Conservation (phyloP, 2,888 invertebrate species). For the Ichneumoninae sp. region DNA sequence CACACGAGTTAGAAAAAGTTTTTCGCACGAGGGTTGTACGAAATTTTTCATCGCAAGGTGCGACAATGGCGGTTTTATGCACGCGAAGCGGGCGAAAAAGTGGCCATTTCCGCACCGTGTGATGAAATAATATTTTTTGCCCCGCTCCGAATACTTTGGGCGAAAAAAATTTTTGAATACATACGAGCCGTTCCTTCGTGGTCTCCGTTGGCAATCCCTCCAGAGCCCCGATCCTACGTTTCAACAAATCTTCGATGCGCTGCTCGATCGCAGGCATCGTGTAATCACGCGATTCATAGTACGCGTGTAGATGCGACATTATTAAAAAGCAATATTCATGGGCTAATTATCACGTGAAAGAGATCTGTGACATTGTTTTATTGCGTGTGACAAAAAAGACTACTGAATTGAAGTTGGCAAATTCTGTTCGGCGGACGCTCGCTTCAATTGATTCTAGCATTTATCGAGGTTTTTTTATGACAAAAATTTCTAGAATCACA, state of each 20-base stretch:
- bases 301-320: slow-evolving; percentile 55
- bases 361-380: slow-evolving; percentile 13
- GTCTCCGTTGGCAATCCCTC: slow-evolving; percentile 72
- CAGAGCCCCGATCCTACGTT: slow-evolving; percentile 72
- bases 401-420: background rate
- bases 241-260: slow-evolving; percentile 76
- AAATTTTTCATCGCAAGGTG: no score
- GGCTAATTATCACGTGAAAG: background rate
- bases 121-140: background rate
- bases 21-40: no score
- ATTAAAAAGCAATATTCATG: background rate
- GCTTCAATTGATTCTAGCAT: background rate
- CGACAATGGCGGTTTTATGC: no score
- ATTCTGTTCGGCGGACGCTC: background rate
- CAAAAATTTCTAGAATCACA: background rate
- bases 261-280: slow-evolving; percentile 78
- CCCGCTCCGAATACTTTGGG: background rate
- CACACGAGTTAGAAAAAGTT: no score
- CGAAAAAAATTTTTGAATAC: slow-evolving; percentile 26
- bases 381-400: background rate
- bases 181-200: slow-evolving; percentile 76
- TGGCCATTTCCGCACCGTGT: no score
- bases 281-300: slow-evolving; percentile 74
- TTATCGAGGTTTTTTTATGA: background rate
- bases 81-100: no score